These are phyloP conservation scores for Heliconius congener DNA, from an alignment of 1,140 invertebrate species.

Conservation along the genomic window DNA sequence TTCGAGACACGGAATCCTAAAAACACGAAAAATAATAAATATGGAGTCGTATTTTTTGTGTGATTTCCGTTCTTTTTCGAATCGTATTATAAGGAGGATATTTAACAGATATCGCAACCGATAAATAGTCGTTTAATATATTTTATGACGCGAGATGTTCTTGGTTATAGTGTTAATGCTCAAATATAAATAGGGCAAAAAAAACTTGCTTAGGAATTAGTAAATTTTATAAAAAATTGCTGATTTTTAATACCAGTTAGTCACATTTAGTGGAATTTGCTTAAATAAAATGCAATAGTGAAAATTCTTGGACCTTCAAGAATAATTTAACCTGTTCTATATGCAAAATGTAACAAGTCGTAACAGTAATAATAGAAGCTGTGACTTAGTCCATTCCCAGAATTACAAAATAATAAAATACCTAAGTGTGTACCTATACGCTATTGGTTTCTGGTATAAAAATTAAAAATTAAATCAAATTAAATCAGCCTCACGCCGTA, in stretches of 20 bases:
- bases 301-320: background rate
- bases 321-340: background rate
- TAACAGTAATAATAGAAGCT: background rate
- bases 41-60: conserved; percentile 22
- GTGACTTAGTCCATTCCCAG: background rate
- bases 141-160: conserved; percentile 16
- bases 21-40: conserved; percentile 24
- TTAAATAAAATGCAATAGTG: background rate
- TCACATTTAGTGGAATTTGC: background rate
- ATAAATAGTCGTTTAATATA: conserved; percentile 22
- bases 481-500: too few species aligned
- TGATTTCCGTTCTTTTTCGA: conserved; percentile 28
- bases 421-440: too few species aligned
- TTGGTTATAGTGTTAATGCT: conserved; percentile 8
- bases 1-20: too few species aligned
- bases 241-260: background rate
- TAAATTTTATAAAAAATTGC: background rate
- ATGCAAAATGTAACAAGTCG: background rate
- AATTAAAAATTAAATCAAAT: too few species aligned
- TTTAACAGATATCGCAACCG: conserved; percentile 13
- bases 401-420: background rate
- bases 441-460: too few species aligned
- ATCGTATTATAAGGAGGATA: conserved; percentile 11
- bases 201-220: conserved; percentile 2
- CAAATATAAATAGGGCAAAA: conserved; percentile 12